Percentiles rank a stretch among this genome's conserved stretches.
These are phyloP conservation scores for Archilochus colubris DNA, from an alignment of 2,113 vertebrate species.

Conservation along the genomic window DNA sequence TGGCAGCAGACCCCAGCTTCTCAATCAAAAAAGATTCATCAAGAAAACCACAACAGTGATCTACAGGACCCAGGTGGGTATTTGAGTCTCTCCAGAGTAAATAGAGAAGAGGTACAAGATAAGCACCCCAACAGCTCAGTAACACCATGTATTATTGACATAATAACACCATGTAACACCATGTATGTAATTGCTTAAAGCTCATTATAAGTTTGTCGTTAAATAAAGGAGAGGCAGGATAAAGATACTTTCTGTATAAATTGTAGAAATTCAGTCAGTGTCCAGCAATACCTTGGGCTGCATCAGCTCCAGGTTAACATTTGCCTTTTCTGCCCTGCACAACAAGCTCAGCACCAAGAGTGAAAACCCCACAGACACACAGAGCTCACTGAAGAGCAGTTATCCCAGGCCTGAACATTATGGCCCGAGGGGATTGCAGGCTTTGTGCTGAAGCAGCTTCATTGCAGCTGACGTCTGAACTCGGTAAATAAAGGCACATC, in stretches of 20 bases:
- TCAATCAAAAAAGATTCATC: neutral
- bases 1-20: neutral
- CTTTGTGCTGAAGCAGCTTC: neutral
- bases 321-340: neutral
- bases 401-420: neutral
- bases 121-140: neutral
- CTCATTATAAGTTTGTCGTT: neutral
- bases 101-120: neutral
- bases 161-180: neutral
- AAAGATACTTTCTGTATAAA: neutral
- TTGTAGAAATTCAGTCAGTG: neutral
- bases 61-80: neutral
- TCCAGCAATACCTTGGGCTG: neutral
- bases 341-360: neutral
- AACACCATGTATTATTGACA: neutral
- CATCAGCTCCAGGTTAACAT: neutral
- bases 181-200: neutral
- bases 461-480: neutral
- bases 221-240: neutral
- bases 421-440: neutral
- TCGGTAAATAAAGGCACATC: neutral
- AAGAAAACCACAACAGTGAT: neutral
- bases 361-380: accelerated
- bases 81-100: neutral
- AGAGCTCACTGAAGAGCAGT: neutral